phyloP scores from a whole-genome alignment of 2,797 vertebrate genomes.

The Masticophis lateralis region DNA sequence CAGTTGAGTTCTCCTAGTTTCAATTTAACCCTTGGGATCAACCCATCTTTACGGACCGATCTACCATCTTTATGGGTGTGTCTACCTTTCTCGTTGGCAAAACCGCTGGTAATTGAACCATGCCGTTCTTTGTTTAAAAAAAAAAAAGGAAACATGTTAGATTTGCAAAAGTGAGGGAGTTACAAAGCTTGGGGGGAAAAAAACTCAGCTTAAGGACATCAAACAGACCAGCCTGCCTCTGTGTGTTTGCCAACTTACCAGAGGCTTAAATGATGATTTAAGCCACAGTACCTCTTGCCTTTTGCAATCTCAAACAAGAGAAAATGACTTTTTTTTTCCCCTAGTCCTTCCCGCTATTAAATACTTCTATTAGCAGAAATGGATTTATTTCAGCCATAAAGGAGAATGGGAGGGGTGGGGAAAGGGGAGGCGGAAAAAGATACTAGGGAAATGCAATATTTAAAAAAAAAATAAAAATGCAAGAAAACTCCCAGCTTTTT shows the following conservation, averaged over 20 bases:
- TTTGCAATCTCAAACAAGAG: not conserved
- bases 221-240: not conserved
- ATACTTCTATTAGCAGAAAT: constrained; percentile 85
- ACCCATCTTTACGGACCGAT: not conserved
- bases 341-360: constrained; percentile 67
- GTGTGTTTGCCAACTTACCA: not conserved
- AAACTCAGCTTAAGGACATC: not conserved
- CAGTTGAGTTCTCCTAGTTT: not conserved
- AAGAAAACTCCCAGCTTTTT: constrained; percentile 77
- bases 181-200: not conserved
- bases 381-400: constrained; percentile 66
- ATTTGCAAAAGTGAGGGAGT: not conserved
- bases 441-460: constrained; percentile 29
- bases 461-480: constrained; percentile 41
- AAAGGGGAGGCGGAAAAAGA: constrained; percentile 27
- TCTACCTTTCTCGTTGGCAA: not conserved
- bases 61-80: not conserved
- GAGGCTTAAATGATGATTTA: not conserved
- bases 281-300: not conserved
- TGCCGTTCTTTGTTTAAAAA: not conserved
- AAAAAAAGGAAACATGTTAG: not conserved
- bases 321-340: constrained; percentile 7
- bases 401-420: not conserved
- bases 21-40: not conserved
- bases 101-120: not conserved